A percentile compares a stretch with the other conserved stretches of the same genome.
Conservation (phyloP, 2,888 invertebrate species). For the Drosophila lutescens region DNA sequence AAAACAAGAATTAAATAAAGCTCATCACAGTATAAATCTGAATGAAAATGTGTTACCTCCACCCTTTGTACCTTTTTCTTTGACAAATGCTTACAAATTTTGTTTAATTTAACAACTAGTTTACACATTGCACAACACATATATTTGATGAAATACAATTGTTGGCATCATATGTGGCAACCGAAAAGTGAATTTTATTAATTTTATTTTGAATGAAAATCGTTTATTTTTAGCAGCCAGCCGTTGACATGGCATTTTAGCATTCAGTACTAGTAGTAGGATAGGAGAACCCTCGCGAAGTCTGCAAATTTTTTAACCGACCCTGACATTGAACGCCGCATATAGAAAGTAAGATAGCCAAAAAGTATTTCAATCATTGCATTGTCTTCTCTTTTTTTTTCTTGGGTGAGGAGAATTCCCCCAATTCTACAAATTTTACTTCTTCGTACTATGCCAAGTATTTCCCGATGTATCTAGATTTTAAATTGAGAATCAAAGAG, state of each 20-base stretch:
- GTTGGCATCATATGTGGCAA: constrained; percentile 5
- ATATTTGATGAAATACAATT: constrained; percentile 4
- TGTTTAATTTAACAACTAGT: constrained; percentile 19
- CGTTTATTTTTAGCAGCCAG: constrained; percentile 25
- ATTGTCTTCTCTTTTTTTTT: not conserved
- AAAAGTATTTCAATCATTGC: constrained; percentile 17
- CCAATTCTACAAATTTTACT: constrained; percentile 47
- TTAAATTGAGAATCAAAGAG: constrained; percentile 5
- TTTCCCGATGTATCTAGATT: constrained; percentile 24
- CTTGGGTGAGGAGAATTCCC: constrained; percentile 20
- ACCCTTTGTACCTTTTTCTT: not conserved
- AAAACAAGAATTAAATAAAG: too few relatives aligned
- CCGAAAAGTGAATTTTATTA: constrained; percentile 33
- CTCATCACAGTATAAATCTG: too few relatives aligned
- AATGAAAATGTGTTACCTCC: too few relatives aligned
- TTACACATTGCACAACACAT: constrained; percentile 7
- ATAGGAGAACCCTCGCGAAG: not conserved
- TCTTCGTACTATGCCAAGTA: constrained; percentile 38
- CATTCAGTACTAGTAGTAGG: not conserved
- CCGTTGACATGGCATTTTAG: constrained; percentile 49
- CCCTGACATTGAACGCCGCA: constrained; percentile 60
- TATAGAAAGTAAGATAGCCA: constrained; percentile 37
- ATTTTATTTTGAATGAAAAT: constrained; percentile 12
- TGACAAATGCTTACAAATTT: constrained; percentile 2
- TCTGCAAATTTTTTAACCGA: constrained; percentile 27